phyloP scores from a whole-genome alignment of 2,113 vertebrate genomes.

The Pluvianellus socialis region DNA sequence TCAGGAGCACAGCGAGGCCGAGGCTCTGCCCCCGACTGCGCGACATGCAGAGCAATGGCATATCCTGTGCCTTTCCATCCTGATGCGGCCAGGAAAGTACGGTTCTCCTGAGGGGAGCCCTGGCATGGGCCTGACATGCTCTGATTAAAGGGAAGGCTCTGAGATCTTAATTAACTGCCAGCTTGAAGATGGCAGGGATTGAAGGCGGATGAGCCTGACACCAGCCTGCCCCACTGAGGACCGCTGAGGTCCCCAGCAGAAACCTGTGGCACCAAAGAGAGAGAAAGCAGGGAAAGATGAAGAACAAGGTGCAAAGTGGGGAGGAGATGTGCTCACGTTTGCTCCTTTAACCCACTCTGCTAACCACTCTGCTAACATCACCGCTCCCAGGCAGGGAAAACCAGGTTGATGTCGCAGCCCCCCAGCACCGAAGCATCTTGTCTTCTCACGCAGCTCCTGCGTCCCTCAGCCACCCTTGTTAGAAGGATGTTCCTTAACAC shows the following conservation, averaged over 20 bases:
- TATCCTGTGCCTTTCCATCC: background rate
- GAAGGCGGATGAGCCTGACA: background rate
- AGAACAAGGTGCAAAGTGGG: background rate
- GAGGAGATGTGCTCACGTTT: background rate
- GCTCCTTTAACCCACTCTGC: background rate
- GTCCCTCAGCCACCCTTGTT: background rate
- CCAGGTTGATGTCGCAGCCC: rapidly evolving
- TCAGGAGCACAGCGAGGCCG: background rate
- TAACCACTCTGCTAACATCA: background rate
- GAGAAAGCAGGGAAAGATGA: background rate
- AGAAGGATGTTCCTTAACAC: background rate
- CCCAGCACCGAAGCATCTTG: rapidly evolving
- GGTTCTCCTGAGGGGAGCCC: background rate
- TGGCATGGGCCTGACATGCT: background rate
- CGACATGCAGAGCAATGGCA: background rate
- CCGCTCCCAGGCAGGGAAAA: background rate
- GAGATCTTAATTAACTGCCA: background rate
- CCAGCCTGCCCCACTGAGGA: background rate
- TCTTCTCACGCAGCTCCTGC: background rate
- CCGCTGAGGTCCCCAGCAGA: background rate
- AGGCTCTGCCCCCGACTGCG: background rate
- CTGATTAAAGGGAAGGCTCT: background rate
- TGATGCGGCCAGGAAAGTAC: background rate
- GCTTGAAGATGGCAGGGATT: background rate
- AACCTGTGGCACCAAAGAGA: background rate